Conservation (phyloP, 2,113 vertebrate genomes). For the Dolichallabes microphthalmus region DNA sequence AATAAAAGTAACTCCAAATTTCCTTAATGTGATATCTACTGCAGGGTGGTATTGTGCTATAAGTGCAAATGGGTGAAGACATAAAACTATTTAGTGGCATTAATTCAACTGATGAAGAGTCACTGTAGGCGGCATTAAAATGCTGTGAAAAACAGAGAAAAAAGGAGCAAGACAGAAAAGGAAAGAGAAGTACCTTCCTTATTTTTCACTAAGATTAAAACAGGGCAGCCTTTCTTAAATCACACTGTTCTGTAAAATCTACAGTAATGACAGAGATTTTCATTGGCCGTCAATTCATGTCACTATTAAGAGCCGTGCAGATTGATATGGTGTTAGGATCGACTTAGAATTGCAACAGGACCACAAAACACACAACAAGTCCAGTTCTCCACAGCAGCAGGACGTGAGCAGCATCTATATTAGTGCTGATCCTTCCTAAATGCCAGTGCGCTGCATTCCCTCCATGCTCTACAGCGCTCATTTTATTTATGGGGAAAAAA, state of each 20-base stretch:
- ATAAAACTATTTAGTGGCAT: constrained; percentile 21
- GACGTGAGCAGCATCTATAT: not conserved
- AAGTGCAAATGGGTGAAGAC: not conserved
- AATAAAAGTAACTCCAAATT: not conserved
- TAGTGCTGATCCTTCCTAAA: not conserved
- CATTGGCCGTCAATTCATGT: not conserved
- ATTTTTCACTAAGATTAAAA: not conserved
- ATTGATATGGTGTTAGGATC: not conserved
- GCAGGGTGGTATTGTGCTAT: not conserved
- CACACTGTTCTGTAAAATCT: not conserved
- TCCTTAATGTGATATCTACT: constrained; percentile 30
- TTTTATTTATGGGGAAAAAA: not conserved
- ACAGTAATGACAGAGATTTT: not conserved
- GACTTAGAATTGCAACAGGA: not conserved
- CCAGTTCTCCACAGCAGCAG: not conserved
- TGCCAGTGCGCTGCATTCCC: not conserved
- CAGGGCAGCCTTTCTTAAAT: not conserved
- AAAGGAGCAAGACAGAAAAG: not conserved
- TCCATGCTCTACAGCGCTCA: not conserved
- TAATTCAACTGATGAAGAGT: constrained; percentile 8
- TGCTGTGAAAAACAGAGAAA: not conserved
- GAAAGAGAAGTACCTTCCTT: not conserved
- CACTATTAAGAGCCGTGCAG: not conserved
- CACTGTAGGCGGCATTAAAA: not conserved
- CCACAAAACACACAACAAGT: not conserved